Evolutionary conservation across 2,797 vertebrate species (phyloP), one percentile per base, ranked within the genome.

Genomic region (Telmatherina bonti): DNA sequence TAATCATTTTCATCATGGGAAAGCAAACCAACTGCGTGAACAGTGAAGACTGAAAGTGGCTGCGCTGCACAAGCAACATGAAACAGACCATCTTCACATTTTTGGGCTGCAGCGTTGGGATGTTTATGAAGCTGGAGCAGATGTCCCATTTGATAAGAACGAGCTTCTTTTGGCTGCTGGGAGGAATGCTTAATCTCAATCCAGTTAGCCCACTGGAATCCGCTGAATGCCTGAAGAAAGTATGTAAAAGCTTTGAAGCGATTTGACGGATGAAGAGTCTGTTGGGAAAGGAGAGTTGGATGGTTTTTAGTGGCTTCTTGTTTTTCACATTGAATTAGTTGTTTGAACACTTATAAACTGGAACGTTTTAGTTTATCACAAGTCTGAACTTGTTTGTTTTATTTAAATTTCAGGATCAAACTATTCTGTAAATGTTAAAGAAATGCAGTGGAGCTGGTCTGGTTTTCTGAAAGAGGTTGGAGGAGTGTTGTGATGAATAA

Each of bases 1-100:
- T 81, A 87, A 88, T 87, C 86, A 74, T 85, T 85, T 70, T 68
- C 58, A 60, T 84, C 75, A 84, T 84, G 81, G 84, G 70, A 88
- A 85, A 83, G 43, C 62, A 79, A 74, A 49, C 64, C 60, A 69
- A 83, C 66, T 65, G 36, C 67, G 47, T 53, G 52, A 47, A 53
- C 67, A 56, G 35, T 55, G 53, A 7, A 70, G 68, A 71, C 58
- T 68, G 49, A 74, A 81, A 67, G 58, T 70, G 70, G 63, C 68
- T 63, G 56, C 64, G 68, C 51, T 61, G 52, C 49, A 27, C 61
- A 71, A 27, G 43, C 30, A 52, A 83, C 67, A 73, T 58, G 56
- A 70, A 78, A 67, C 79, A 66, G 75, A 68, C 49, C 10, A 62
- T 72, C 64, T 72, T 45, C 24, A 76, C 67, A 76, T 73, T 81